Conservation (phyloP, 2,888 invertebrate genomes). For the Meloe dianella region DNA sequence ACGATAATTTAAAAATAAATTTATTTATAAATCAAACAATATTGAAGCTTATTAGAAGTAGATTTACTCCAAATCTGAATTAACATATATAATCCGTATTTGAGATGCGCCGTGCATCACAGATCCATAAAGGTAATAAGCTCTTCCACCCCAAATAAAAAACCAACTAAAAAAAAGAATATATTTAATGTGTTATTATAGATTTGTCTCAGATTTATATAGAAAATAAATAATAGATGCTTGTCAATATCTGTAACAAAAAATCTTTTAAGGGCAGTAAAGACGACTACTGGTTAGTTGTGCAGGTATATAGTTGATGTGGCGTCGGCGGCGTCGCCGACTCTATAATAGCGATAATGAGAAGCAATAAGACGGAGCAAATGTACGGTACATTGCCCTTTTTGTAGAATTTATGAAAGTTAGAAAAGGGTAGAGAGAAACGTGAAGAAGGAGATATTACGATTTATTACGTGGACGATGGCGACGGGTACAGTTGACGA, state of each 20-base stretch:
- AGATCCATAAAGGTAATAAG: conserved; percentile 63
- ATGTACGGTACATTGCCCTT: conserved; percentile 6
- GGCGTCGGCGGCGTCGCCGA: not conserved
- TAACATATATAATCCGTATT: conserved; percentile 40
- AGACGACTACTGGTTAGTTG: not conserved
- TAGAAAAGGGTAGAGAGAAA: not conserved
- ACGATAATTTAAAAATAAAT: not conserved
- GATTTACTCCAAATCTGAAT: conserved; percentile 16
- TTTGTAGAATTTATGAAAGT: not conserved
- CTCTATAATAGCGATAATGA: not conserved
- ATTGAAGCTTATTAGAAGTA: not conserved
- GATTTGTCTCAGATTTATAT: too few relatives aligned
- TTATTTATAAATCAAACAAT: too few relatives aligned
- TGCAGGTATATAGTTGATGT: not conserved
- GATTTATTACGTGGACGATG: conserved; percentile 10
- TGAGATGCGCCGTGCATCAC: conserved; percentile 67
- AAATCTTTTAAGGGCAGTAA: too few relatives aligned
- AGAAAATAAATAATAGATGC: too few relatives aligned
- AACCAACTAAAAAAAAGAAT: too few relatives aligned
- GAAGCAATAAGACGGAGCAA: conserved; percentile 3
- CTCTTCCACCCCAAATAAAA: not conserved
- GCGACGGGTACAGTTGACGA: not conserved
- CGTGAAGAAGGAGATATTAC: conserved; percentile 6
- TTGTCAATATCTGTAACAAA: not conserved
- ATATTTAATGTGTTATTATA: too few relatives aligned